Percentiles rank a stretch among this genome's conserved stretches.
Conservation (phyloP, 2,113 vertebrate genomes). For the Pyrgilauda ruficollis region DNA sequence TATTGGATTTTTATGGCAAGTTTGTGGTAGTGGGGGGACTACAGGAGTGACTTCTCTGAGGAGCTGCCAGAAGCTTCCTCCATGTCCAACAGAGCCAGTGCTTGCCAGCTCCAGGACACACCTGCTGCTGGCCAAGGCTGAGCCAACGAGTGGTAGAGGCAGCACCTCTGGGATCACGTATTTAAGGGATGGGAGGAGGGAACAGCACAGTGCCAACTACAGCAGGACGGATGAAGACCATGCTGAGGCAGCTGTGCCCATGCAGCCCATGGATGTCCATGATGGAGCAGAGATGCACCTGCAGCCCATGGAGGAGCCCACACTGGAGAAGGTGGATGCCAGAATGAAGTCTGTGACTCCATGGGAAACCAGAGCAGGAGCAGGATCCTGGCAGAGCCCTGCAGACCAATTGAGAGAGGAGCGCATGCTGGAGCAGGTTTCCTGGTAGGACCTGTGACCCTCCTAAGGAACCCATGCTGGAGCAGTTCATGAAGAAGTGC, state of each 20-base stretch:
- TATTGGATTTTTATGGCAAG: not conserved
- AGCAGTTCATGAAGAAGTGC: not conserved
- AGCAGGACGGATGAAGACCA: not conserved
- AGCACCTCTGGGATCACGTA: not conserved
- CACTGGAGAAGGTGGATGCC: not conserved
- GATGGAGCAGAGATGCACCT: not conserved
- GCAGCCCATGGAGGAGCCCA: not conserved
- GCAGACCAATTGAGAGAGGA: not conserved
- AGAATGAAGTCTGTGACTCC: not conserved
- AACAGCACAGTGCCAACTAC: not conserved
- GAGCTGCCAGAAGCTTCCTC: not conserved
- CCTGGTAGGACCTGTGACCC: not conserved
- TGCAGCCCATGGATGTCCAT: not conserved
- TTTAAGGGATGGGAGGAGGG: not conserved
- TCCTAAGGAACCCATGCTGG: rapidly evolving
- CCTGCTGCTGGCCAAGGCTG: not conserved
- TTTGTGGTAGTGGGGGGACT: rapidly evolving
- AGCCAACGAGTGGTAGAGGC: not conserved
- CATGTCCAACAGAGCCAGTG: not conserved
- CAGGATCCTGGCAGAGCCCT: not conserved
- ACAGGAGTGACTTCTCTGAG: not conserved
- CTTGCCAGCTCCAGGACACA: not conserved
- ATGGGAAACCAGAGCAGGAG: not conserved
- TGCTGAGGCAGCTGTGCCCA: not conserved
- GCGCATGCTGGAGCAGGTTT: not conserved